Evolutionary conservation across 1,140 invertebrate species (phyloP), one percentile per base, ranked within the genome.

Genomic region (Drusus annulatus): DNA sequence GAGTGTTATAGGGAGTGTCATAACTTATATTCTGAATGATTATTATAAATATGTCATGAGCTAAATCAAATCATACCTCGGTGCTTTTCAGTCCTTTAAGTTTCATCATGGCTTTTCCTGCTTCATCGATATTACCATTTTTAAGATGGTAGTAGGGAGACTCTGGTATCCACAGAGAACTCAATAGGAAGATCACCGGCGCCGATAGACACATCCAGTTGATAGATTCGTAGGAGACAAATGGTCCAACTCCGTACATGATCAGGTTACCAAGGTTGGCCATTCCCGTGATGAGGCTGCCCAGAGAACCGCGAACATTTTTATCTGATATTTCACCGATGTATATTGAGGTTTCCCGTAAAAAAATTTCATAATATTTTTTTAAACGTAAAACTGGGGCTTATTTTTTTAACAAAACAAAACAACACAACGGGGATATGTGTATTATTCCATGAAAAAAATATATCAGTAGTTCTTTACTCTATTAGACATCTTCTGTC

Each of bases 111-210:
- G 85, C 87, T 13, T 86, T 87, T 76, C 86, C 88, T 0, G 91
- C 90, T 0, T 84, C 84, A 0, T 84, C 87, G 4, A 91, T 86
- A 31, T 89, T 87, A 0, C 91, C 91, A 65, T 91, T 92, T 60
- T 90, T 90, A 0, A 92, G 86, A 45, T 93, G 87, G 81, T 92
- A 96, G 75, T 95, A 93, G 0, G 96, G 95, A 0, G 95, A 95
- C 86, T 96, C 95, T 0, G 95, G 95, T 87, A 96, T 92, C 89
- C 92, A 94, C n/a, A 89, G 84, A 84, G 94, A 94, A 0, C 90
- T 87, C 0, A 93, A 13, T 16, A 93, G 88, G 60, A 93, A 92
- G n/a, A 92, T 77, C 0, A 92, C 78, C 1, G 93, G 90, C 54
- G 81, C 84, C 13, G 76, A 85, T 15, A 85, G 76, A 10, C 90